Evolutionary conservation across 2,797 vertebrate genomes (phyloP).

Genomic region (Miichthys miiuy): DNA sequence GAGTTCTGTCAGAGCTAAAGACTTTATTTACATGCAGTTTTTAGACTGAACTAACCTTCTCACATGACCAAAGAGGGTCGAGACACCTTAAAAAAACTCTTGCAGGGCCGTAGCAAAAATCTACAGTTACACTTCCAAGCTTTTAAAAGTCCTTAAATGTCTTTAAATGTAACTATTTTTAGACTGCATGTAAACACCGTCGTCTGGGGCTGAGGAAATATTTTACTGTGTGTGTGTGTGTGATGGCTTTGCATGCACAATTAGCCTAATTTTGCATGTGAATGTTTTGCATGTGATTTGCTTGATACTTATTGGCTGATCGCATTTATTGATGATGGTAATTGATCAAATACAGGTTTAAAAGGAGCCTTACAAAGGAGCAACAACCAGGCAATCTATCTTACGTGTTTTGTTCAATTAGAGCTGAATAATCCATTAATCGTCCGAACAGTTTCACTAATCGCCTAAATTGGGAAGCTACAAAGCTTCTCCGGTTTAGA

Average conservation of each 20-base stretch:
- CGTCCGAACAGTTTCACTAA: too few relatives aligned
- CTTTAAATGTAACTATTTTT: neutral
- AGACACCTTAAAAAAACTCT: neutral
- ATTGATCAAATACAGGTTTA: neutral
- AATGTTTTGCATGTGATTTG: neutral
- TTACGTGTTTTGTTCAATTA: neutral
- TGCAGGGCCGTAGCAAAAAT: neutral
- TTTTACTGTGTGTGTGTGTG: neutral
- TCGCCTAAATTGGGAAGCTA: too few relatives aligned
- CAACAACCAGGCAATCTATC: neutral
- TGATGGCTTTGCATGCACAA: neutral
- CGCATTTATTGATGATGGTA: neutral
- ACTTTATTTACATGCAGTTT: constrained; percentile 36
- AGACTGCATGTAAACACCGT: constrained; percentile 33
- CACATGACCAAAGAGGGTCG: neutral
- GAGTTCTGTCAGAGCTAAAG: neutral
- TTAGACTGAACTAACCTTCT: neutral
- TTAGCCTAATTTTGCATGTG: constrained; percentile 34
- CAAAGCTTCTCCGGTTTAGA: too few relatives aligned
- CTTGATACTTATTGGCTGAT: neutral
- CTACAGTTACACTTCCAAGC: neutral
- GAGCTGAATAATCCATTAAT: neutral
- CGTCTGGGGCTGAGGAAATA: neutral
- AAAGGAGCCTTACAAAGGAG: neutral
- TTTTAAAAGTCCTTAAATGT: neutral